Base-by-base conservation (phyloP, 2,888 invertebrate genomes). In the Melipona beecheii region DNA sequence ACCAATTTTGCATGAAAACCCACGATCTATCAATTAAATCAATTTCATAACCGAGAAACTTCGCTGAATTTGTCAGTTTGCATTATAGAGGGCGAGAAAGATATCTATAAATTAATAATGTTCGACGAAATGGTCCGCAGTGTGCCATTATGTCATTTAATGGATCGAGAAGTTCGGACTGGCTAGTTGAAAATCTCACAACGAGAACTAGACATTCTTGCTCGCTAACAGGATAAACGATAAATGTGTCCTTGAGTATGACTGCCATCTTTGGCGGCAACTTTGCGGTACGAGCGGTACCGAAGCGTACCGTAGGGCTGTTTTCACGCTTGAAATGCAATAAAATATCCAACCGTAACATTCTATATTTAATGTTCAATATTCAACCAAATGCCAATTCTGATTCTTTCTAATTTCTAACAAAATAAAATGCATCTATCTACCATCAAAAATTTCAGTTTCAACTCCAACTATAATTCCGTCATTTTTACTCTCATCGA, bases 231-330 rank as follows among this genome's bases (percentile, higher is more conserved):
- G 89, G 89, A 90, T 86, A 86, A 89, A 86, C 90, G 90, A 87
- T 90, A 88, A 90, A 83, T 66, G 87, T 83, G 89, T 90, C 89
- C 90, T 90, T 90, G 91, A 91, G 84, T 86, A 85, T 84, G 70
- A 76, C 73, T 86, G 85, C 80, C 86, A 84, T 89, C 86, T 85
- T 91, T 84, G 88, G 85, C 82, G 86, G 86, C 84, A 75, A 81
- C 65, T 86, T 89, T 87, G 84, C 82, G 78, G 78, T 84, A 81
- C 83, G 68, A 86, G 81, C 84, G 86, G 86, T 84, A 87, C 75
- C 58, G 73, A 82, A 80, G 75, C 81, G 78, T 84, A 80, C 84
- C 84, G 88, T 87, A 87, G 76, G 68, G 19, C 64, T 76, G 69
- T 60, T 69, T 76, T 75, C 77, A 31, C 50, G 6, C 17, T 19